These are phyloP conservation scores for Bergia sp. DNA, from an alignment of 92 coral and sea anemone species.

Conservation along the genomic window DNA sequence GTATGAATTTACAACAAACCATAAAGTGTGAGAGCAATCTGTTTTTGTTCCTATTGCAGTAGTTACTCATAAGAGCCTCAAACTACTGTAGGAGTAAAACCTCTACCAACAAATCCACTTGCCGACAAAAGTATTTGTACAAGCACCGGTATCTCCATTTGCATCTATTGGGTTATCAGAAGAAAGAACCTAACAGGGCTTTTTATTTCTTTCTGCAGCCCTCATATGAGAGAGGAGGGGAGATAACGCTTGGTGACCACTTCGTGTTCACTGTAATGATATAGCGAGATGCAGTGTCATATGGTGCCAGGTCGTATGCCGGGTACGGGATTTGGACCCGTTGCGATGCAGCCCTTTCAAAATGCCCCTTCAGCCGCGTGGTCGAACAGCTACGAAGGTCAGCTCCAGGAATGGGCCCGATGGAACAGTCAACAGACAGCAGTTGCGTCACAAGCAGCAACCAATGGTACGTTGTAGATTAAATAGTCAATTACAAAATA, in stretches of 20 bases:
- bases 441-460: background rate
- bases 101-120: no score
- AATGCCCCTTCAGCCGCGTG: constrained; percentile 2
- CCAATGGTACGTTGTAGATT: constrained; percentile 3
- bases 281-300: constrained; percentile 40
- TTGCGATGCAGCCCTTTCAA: background rate
- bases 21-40: no score
- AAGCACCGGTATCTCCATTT: no score
- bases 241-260: background rate
- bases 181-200: background rate
- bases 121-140: no score
- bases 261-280: background rate
- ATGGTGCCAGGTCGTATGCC: constrained; percentile 3
- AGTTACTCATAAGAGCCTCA: no score
- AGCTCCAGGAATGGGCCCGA: background rate
- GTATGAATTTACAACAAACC: no score
- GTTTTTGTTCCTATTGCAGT: no score
- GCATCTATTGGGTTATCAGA: no score
- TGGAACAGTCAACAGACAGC: constrained; percentile 4
- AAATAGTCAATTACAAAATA: no score
- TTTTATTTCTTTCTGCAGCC: background rate
- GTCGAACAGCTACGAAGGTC: background rate
- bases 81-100: no score
- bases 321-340: background rate
- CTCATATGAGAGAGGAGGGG: background rate